These are phyloP conservation scores for Muscina levida DNA, from an alignment of 2,888 invertebrate species.

Conservation along the genomic window DNA sequence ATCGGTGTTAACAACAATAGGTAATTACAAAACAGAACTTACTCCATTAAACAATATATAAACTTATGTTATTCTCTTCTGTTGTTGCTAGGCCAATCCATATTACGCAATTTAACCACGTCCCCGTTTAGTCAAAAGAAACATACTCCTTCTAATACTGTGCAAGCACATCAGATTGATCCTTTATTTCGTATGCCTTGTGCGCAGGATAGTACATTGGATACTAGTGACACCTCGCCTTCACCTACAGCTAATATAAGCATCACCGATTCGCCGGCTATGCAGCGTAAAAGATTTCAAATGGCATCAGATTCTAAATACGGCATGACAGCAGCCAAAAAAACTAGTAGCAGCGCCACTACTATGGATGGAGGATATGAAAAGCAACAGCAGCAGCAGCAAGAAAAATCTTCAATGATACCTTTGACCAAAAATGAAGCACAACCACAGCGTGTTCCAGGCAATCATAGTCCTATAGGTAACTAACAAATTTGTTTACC, in stretches of 20 bases:
- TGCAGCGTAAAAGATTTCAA: conserved; percentile 72
- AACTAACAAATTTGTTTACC: conserved; percentile 40
- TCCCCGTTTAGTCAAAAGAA: conserved; percentile 80
- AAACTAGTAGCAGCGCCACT: conserved; percentile 26
- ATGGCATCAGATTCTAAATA: conserved; percentile 49
- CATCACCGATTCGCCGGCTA: conserved; percentile 61
- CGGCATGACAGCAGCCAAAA: conserved; percentile 44
- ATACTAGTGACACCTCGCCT: conserved; percentile 62
- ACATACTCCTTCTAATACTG: conserved; percentile 67
- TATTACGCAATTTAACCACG: conserved; percentile 77
- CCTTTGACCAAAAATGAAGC: conserved; percentile 68
- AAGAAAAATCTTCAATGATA: conserved; percentile 65
- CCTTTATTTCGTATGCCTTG: conserved; percentile 69
- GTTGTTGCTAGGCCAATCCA: conserved; percentile 75
- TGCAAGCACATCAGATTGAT: conserved; percentile 69
- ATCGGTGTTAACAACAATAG: conserved; percentile 77
- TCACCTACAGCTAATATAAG: conserved; percentile 53
- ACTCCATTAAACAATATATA: not conserved
- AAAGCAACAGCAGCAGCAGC: conserved; percentile 63
- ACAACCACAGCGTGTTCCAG: conserved; percentile 79
- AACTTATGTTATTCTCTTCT: not conserved
- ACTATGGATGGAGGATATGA: conserved; percentile 20
- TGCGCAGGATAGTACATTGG: conserved; percentile 64
- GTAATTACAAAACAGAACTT: conserved; percentile 65
- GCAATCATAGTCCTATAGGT: conserved; percentile 88